Conservation (phyloP, 2,888 invertebrate species). For the Gymnosoma rotundatum region DNA sequence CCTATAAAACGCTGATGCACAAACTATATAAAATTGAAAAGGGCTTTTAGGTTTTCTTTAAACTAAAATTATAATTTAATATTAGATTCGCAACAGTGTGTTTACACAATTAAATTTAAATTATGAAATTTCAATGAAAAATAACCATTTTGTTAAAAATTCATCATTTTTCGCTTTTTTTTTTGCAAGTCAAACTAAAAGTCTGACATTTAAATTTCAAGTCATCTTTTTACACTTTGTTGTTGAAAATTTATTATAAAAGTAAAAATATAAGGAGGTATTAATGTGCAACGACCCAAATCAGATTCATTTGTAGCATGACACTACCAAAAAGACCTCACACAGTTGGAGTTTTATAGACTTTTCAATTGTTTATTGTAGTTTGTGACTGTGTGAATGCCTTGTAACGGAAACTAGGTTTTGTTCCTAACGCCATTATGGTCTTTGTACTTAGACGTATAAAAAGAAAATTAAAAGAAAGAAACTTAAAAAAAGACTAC, state of each 20-base stretch:
- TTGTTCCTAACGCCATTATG: slow-evolving; percentile 41
- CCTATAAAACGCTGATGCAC: no score
- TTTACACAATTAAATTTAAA: no score
- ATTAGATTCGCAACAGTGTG: no score
- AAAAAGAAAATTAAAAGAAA: slow-evolving; percentile 11
- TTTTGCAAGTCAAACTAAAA: neutral
- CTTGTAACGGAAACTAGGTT: slow-evolving; percentile 60
- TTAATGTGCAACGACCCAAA: slow-evolving; percentile 72
- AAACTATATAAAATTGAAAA: no score
- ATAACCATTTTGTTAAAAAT: neutral
- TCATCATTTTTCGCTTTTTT: neutral
- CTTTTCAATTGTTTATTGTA: slow-evolving; percentile 30
- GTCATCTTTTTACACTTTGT: slow-evolving; percentile 3
- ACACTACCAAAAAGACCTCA: slow-evolving; percentile 61
- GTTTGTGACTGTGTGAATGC: slow-evolving; percentile 19
- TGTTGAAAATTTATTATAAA: slow-evolving; percentile 53
- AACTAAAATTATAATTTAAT: no score
- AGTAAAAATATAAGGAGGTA: slow-evolving; percentile 62
- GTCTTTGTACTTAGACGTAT: neutral
- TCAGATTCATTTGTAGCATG: slow-evolving; percentile 70
- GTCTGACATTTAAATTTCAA: slow-evolving; percentile 20
- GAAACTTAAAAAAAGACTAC: slow-evolving; percentile 7
- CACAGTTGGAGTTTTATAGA: slow-evolving; percentile 44
- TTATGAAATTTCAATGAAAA: neutral
- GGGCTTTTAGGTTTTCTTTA: no score